Evolutionary conservation across 2,888 invertebrate species (phyloP), one percentile per base, ranked within the genome.

Genomic region (Cistogaster globosa): DNA sequence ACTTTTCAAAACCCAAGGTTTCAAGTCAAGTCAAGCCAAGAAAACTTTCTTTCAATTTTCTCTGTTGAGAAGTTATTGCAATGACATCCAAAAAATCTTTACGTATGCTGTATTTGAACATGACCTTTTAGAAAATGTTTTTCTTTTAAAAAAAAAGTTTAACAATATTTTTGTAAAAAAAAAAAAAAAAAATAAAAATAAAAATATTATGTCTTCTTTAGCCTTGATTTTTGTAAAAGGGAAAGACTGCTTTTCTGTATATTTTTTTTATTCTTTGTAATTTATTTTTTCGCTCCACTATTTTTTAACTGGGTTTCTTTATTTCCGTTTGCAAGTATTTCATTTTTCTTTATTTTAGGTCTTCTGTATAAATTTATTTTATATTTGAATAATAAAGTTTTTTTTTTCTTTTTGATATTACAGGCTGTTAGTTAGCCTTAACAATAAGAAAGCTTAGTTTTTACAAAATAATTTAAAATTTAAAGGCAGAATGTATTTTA

Each of bases 241-340:
- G 20, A 38, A 80, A 67, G n/a, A 42, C 12, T 22, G 12, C 7
- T 16, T 63, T 63, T 69, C 4, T 72, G n/a, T 32, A 57, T 1
- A 12, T 42, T 42, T 42, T 42, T 42, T 42, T 2, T 42, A 12
- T 42, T 42, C 7, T 48, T 48, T 62, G 18, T 12, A 48, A 36
- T 75, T 75, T n/a, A 51, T 62, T 48, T 42, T 80, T 67, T 74
- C 60, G 7, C 20, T 74, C 16, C 48, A 65, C 1, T 53, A n/a
- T 3, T 22, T 53, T 75, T 65, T 42, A 8, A 57, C 14, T 6
- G 26, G 32, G 4, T 48, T 76, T 36, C 20, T 7, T 58, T 58
- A 67, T 68, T 51, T 67, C 76, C 67, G 67, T 38, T 77, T 60
- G 38, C 57, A 36, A 67, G 16, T 76, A 63, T 75, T 53, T 3